Conservation (phyloP, 2,888 invertebrate genomes). For the Trachelus tabidus region DNA sequence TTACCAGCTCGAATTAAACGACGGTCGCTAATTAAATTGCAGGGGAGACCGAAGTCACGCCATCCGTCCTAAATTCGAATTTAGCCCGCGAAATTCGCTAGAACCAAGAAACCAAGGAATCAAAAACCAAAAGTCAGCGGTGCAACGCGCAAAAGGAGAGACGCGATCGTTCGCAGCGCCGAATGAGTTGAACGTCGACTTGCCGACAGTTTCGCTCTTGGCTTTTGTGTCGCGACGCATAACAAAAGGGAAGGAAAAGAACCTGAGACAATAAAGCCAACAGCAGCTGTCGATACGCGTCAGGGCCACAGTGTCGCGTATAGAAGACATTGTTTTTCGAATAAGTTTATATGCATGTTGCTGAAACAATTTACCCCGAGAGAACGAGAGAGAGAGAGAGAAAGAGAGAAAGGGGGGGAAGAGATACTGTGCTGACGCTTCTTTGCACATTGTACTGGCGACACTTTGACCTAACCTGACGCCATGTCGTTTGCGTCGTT, state of each 20-base stretch:
- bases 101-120: background rate
- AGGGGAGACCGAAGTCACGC: background rate
- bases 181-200: background rate
- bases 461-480: background rate
- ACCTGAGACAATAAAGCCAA: constrained; percentile 22
- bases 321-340: constrained; percentile 38
- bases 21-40: background rate
- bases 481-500: background rate
- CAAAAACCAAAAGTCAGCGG: background rate
- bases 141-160: background rate
- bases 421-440: background rate
- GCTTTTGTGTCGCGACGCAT: background rate
- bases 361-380: constrained; percentile 12
- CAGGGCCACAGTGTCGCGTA: constrained; percentile 31
- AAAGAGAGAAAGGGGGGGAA: too few relatives aligned
- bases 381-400: background rate
- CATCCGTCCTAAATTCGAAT: background rate
- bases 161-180: background rate
- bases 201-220: background rate
- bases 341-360: constrained; percentile 16
- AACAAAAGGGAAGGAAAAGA: constrained; percentile 12
- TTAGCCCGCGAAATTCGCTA: background rate
- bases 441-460: background rate
- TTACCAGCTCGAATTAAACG: background rate
- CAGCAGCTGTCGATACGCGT: constrained; percentile 39